Evolutionary conservation across 2,888 invertebrate species (phyloP), one percentile per base, ranked within the genome.

Genomic region (Hemithea aestivaria): DNA sequence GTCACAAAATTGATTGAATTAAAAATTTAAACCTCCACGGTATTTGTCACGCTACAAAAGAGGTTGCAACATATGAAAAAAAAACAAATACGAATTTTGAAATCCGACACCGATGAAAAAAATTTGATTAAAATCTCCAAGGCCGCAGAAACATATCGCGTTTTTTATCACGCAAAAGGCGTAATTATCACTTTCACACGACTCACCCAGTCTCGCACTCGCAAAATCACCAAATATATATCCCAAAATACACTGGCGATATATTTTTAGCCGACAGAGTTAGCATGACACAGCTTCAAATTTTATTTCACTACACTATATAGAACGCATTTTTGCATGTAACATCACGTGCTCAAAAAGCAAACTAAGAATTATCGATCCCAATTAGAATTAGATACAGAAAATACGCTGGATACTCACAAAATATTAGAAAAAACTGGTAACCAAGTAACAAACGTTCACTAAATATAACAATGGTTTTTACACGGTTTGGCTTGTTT

Each of bases 181-280:
- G 63, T 58, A 71, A 70, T 68, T 57, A 68, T 53, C 72, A 81
- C 78, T 83, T 81, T 79, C 80, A 70, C 74, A 71, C 71, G 64
- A 71, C 73, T 74, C 71, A 71, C 73, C 73, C 62, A 61, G 66
- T 56, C 68, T 68, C 66, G 55, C 70, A 66, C 68, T 68, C 66
- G 76, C 78, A 68, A 80, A 80, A 71, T 77, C 73, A 74, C 77
- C 70, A 79, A 82, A 78, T 82, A 70, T 68, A 75, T 57, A 65
- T 68, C 81, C 77, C 65, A 76, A 83, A 84, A 82, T 82, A 83
- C 67, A 66, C 59, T 62, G 51, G 62, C 56, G 67, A 58, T 69
- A 57, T 84, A 85, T 83, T 83, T 85, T 75, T 87, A 85, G 85
- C 58, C 62, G 59, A 69, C 63, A 61, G 58, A 63, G 55, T 65